Conservation (phyloP, 2,888 invertebrate genomes). For the Spilosoma lubricipeda region DNA sequence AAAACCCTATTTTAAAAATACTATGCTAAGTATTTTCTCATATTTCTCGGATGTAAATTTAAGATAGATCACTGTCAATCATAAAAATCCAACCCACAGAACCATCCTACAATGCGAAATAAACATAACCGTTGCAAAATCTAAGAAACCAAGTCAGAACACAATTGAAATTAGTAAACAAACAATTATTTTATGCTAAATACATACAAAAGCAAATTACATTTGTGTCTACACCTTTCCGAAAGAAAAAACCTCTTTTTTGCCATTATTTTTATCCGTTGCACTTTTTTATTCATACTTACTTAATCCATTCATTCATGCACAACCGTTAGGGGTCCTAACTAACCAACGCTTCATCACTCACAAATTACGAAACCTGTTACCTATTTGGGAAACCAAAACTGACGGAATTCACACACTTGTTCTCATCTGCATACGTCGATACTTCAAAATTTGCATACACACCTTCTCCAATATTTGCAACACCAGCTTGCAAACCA, state of each 20-base stretch:
- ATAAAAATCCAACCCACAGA: too few species aligned
- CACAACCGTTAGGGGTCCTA: conserved; percentile 42
- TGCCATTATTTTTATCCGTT: conserved; percentile 5
- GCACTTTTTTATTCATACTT: conserved; percentile 29
- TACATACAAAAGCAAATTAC: neutral
- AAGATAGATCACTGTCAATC: too few species aligned
- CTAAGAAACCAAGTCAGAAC: neutral
- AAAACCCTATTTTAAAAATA: too few species aligned
- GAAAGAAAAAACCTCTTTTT: neutral
- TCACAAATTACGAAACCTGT: conserved; percentile 46
- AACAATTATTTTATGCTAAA: neutral
- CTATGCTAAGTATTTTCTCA: too few species aligned
- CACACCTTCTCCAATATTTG: conserved; percentile 45
- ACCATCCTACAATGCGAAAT: too few species aligned
- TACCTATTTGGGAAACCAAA: conserved; percentile 66
- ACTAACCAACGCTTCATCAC: conserved; percentile 38
- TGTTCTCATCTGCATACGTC: conserved; percentile 72
- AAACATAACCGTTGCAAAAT: too few species aligned
- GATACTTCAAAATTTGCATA: conserved; percentile 66
- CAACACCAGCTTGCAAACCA: conserved; percentile 37
- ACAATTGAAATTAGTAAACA: neutral
- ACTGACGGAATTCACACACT: conserved; percentile 71
- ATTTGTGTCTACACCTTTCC: neutral
- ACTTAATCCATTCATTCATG: conserved; percentile 46
- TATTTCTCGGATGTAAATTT: too few species aligned